A percentile compares a stretch with the other conserved stretches of the same genome.
Conservation (phyloP, 2,113 vertebrate genomes). For the Cinclus mexicanus region DNA sequence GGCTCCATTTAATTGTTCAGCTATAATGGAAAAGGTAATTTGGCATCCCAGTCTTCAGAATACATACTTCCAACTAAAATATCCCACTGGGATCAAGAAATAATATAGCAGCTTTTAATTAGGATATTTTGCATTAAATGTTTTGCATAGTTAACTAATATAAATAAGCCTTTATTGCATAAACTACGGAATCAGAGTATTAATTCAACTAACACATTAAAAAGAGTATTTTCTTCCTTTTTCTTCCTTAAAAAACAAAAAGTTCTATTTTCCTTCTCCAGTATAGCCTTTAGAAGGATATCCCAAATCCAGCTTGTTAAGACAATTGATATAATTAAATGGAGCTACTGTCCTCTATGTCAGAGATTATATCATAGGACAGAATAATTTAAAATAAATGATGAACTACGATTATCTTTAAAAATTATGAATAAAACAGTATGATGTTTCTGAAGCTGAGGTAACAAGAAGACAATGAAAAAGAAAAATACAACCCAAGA, state of each 20-base stretch:
- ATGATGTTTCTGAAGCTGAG: not conserved
- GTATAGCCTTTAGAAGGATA: not conserved
- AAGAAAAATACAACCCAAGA: not conserved
- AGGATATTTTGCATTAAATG: not conserved
- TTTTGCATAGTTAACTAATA: slow-evolving; percentile 8
- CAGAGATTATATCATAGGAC: not conserved
- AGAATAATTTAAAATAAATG: not conserved
- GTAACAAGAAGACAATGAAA: not conserved
- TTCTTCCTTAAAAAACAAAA: not conserved
- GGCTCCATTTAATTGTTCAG: not conserved
- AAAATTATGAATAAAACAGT: no score
- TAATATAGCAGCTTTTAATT: slow-evolving; percentile 28
- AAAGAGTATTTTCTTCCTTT: not conserved
- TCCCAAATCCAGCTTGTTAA: not conserved
- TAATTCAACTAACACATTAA: not conserved
- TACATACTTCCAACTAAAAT: not conserved
- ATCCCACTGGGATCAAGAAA: not conserved
- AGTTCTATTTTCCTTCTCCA: not conserved
- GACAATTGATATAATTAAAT: not conserved
- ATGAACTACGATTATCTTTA: no score
- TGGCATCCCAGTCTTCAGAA: not conserved
- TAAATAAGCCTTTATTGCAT: not conserved
- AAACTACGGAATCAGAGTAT: slow-evolving; percentile 17
- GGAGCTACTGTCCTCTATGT: not conserved
- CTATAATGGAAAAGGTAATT: not conserved